phyloP scores from a whole-genome alignment of 2,797 vertebrate genomes.

The Neosilurus hyrtlii region DNA sequence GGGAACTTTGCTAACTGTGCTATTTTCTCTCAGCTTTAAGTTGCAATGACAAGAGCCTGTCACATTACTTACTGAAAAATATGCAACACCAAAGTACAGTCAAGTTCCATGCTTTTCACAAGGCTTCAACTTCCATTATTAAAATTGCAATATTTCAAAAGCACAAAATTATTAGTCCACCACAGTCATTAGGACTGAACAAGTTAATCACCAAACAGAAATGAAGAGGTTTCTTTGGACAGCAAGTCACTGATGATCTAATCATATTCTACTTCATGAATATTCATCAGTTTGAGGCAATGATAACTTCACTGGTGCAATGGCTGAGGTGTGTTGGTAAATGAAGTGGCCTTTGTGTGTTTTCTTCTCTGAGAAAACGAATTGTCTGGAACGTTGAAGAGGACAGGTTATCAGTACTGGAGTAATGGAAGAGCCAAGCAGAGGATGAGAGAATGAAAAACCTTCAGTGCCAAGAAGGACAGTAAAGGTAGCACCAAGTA shows the following conservation, averaged over 20 bases:
- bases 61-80: conserved; percentile 27
- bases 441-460: conserved; percentile 6
- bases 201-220: conserved; percentile 47
- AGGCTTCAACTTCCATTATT: conserved; percentile 34
- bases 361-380: conserved; percentile 29
- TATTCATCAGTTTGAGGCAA: conserved; percentile 53
- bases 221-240: conserved; percentile 45
- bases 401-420: conserved; percentile 24
- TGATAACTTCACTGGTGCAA: conserved; percentile 20
- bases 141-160: conserved; percentile 41
- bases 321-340: conserved; percentile 30
- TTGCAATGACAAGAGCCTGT: conserved; percentile 3
- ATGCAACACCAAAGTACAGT: conserved; percentile 25
- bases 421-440: conserved; percentile 25
- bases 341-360: conserved; percentile 24
- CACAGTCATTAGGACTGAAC: conserved; percentile 44
- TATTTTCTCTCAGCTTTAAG: conserved; percentile 2
- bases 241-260: conserved; percentile 58
- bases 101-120: conserved; percentile 9
- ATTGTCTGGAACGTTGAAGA: conserved; percentile 31
- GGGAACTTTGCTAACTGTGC: not conserved
- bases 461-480: conserved; percentile 32
- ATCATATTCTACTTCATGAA: conserved; percentile 1
- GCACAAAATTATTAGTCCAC: conserved; percentile 31
- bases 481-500: conserved; percentile 26